Percentiles rank a stretch among this genome's conserved stretches.
These are phyloP conservation scores for Timema cristinae DNA, from an alignment of 2,888 invertebrate species.

Conservation along the genomic window DNA sequence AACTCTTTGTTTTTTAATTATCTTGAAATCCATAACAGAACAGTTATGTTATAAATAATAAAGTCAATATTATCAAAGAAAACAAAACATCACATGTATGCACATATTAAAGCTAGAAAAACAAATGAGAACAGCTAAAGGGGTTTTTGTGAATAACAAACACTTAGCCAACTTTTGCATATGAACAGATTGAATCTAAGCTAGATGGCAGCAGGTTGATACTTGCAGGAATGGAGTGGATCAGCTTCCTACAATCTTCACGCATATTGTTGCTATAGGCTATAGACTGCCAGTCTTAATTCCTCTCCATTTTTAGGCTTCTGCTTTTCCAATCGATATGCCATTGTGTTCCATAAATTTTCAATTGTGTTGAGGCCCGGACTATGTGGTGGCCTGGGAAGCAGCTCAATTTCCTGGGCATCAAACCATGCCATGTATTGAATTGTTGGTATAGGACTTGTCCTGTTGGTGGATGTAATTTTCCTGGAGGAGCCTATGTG, in stretches of 20 bases:
- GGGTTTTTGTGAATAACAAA: too few species aligned
- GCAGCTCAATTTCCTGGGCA: constrained; percentile 6
- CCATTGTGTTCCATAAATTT: constrained; percentile 4
- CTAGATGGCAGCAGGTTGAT: neutral
- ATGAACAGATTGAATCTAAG: too few species aligned
- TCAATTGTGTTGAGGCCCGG: neutral
- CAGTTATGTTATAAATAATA: too few species aligned
- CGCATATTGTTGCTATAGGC: neutral
- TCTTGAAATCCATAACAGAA: too few species aligned
- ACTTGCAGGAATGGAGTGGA: neutral
- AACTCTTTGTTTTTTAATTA: too few species aligned
- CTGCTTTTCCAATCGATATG: neutral
- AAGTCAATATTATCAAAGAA: too few species aligned
- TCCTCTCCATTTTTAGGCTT: neutral
- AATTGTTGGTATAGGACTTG: constrained; percentile 2
- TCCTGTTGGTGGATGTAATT: neutral
- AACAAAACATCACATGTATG: too few species aligned
- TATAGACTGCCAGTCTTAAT: neutral
- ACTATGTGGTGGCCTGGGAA: neutral
- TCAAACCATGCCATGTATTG: constrained; percentile 6
- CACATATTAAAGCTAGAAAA: too few species aligned
- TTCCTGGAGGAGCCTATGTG: neutral
- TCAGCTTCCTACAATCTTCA: constrained; percentile 9
- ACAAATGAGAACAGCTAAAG: too few species aligned
- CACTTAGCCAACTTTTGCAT: too few species aligned